A percentile compares a stretch with the other conserved stretches of the same genome.
Evolutionary conservation across 2,113 vertebrate genomes (phyloP).

Genomic region (Phaethon lepturus): DNA sequence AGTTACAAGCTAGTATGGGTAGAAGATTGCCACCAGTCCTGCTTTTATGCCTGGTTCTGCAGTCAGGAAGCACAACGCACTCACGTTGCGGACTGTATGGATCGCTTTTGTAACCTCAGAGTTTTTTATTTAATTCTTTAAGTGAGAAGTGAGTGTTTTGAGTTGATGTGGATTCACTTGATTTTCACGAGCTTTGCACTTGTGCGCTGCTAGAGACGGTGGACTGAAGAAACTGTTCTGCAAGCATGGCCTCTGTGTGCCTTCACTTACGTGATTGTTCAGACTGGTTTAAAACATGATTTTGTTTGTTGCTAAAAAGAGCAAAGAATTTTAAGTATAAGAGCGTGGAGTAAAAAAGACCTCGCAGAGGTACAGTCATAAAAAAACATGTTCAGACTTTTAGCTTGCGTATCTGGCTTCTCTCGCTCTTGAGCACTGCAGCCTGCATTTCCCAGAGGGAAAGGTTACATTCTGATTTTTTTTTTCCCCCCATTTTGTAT

Average conservation of each 20-base stretch:
- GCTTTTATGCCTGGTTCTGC: background rate
- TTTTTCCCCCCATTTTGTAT: background rate
- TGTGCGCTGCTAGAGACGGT: fast-evolving
- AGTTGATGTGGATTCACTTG: background rate
- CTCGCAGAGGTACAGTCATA: background rate
- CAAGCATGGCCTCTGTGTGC: background rate
- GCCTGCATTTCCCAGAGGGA: background rate
- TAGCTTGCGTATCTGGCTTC: background rate
- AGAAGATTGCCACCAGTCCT: background rate
- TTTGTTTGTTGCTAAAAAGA: background rate
- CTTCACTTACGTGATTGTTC: fast-evolving
- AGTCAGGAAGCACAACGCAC: fast-evolving
- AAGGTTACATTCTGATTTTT: background rate
- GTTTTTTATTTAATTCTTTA: background rate
- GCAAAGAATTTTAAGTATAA: background rate
- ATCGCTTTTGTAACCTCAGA: background rate
- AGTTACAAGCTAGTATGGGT: background rate
- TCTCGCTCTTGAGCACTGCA: background rate
- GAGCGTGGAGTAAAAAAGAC: background rate
- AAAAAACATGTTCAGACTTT: background rate
- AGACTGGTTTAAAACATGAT: background rate
- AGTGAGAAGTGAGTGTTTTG: background rate
- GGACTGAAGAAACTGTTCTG: background rate
- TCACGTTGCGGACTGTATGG: background rate
- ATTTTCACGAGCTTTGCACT: background rate